These are phyloP conservation scores for Machimus rusticus DNA, from an alignment of 2,888 invertebrate species.

Conservation along the genomic window DNA sequence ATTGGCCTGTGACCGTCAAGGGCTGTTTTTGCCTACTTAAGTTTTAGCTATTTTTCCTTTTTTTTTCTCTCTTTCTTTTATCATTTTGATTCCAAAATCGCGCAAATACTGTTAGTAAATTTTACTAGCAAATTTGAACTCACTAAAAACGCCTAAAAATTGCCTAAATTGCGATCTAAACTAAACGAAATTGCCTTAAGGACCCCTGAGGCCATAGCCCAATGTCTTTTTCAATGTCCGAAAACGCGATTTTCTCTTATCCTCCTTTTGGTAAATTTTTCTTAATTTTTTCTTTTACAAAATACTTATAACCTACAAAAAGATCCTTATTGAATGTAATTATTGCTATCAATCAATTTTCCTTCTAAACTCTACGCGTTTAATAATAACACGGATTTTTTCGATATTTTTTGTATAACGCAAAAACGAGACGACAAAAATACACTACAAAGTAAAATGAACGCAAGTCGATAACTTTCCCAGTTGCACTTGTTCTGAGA, in stretches of 20 bases:
- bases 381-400: neutral
- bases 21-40: neutral
- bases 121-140: constrained; percentile 17
- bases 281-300: constrained; percentile 15
- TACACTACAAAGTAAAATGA: constrained; percentile 4
- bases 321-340: constrained; percentile 38
- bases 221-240: neutral
- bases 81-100: neutral
- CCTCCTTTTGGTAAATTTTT: constrained; percentile 47
- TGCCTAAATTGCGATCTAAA: neutral
- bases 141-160: constrained; percentile 21
- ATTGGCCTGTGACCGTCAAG: constrained; percentile 8
- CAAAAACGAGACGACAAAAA: neutral
- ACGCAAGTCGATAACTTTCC: constrained; percentile 1
- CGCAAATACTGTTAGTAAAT: constrained; percentile 8
- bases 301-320: constrained; percentile 37
- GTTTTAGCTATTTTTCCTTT: neutral
- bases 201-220: neutral
- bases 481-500: constrained; percentile 4
- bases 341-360: constrained; percentile 37
- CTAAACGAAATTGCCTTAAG: neutral
- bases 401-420: neutral
- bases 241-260: constrained; percentile 1
- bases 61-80: neutral
- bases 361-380: neutral